These are phyloP conservation scores for Pristis pectinata DNA, from an alignment of 2,797 vertebrate genomes.

Conservation along the genomic window DNA sequence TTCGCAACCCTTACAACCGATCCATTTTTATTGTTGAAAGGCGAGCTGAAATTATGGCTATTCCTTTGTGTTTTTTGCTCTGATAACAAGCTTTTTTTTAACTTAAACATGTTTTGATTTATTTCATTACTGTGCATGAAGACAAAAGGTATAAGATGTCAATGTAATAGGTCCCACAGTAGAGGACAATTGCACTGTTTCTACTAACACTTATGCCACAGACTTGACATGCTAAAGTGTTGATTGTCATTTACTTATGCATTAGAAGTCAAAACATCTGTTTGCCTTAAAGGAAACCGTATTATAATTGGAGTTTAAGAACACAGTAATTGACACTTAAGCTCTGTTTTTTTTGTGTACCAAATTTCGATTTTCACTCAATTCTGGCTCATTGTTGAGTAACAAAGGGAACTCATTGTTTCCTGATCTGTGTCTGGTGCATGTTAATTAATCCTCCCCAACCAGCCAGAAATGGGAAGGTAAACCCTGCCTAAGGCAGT, in stretches of 20 bases:
- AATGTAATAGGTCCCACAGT: background rate
- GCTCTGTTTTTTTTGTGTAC: background rate
- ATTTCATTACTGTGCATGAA: background rate
- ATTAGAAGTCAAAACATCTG: background rate
- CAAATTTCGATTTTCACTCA: background rate
- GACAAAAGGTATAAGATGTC: background rate
- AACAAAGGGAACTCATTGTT: background rate
- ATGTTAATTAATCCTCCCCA: background rate
- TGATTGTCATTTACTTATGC: background rate
- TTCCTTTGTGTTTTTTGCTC: background rate
- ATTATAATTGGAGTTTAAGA: background rate
- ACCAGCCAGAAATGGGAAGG: background rate
- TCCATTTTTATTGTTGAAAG: background rate
- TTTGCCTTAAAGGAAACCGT: background rate
- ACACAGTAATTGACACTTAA: background rate
- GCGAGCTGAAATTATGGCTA: background rate
- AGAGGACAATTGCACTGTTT: background rate
- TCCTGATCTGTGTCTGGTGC: background rate
- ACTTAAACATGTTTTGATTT: background rate
- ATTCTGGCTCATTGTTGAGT: background rate
- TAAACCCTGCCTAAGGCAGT: background rate
- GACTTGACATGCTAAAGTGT: background rate
- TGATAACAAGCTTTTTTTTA: background rate
- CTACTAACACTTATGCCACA: background rate
- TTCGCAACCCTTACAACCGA: background rate